phyloP scores from a whole-genome alignment of 2,888 invertebrate genomes.

The Vannuccia rotundouncinata region DNA sequence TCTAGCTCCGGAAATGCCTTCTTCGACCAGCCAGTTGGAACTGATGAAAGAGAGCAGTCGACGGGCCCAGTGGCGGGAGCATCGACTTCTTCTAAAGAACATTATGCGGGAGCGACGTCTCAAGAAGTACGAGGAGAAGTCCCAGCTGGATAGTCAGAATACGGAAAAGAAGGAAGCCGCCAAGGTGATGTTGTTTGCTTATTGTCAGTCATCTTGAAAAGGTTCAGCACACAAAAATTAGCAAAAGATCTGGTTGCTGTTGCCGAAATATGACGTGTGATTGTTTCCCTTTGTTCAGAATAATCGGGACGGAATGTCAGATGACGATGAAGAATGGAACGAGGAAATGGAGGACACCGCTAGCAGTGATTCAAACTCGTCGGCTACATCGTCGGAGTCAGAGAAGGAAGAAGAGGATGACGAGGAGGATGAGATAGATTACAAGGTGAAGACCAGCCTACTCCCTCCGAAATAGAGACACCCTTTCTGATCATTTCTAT shows the following conservation, averaged over 20 bases:
- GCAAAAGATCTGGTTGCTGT: no score
- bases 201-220: no score
- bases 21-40: not conserved
- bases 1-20: not conserved
- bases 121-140: not conserved
- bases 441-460: not conserved
- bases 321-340: not conserved
- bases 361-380: not conserved
- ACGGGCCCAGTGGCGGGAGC: not conserved
- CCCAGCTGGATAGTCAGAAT: not conserved
- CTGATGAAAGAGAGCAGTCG: not conserved
- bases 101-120: not conserved
- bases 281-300: no score
- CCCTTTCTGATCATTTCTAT: no score
- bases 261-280: no score
- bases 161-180: no score
- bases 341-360: not conserved
- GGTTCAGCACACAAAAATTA: no score
- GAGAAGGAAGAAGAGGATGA: not conserved
- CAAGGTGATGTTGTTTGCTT: no score
- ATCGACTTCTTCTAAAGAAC: not conserved
- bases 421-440: not conserved
- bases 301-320: not conserved
- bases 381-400: not conserved
- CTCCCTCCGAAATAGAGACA: no score